Evolutionary conservation across 37 sponge, comb jelly and placozoan genomes (phyloP).

Genomic region (Ephydatia muelleri): DNA sequence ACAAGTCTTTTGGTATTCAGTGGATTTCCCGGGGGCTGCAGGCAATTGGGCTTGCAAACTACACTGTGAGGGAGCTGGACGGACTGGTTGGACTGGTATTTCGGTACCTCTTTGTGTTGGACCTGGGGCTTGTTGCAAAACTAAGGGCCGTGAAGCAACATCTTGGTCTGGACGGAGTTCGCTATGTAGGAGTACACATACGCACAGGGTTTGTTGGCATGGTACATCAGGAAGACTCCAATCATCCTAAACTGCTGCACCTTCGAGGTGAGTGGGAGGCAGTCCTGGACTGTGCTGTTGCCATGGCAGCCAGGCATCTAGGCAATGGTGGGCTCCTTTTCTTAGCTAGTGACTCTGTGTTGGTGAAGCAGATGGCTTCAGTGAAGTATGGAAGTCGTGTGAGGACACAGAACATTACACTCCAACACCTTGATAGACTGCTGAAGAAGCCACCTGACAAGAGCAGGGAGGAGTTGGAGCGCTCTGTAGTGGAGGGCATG

Average conservation of each 20-base stretch:
- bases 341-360: constrained; percentile 35
- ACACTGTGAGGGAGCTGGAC: constrained; percentile 24
- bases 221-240: not conserved
- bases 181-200: constrained; percentile 32
- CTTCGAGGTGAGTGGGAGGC: not conserved
- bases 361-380: constrained; percentile 33
- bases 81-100: constrained; percentile 30
- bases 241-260: constrained; percentile 20
- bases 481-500: constrained; percentile 1
- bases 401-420: constrained; percentile 14
- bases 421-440: constrained; percentile 36
- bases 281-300: constrained; percentile 28
- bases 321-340: constrained; percentile 12
- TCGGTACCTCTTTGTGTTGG: constrained; percentile 39
- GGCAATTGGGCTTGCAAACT: constrained; percentile 10
- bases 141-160: not conserved
- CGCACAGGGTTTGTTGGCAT: constrained; percentile 51
- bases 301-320: not conserved
- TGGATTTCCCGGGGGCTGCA: constrained; percentile 34
- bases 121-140: not conserved
- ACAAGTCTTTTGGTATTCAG: constrained; percentile 3
- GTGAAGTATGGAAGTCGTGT: constrained; percentile 15
- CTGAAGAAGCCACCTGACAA: constrained; percentile 8
- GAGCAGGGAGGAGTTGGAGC: not conserved
- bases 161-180: constrained; percentile 6